Evolutionary conservation across 2,797 vertebrate genomes (phyloP).

Genomic region (Babyrousa celebensis): DNA sequence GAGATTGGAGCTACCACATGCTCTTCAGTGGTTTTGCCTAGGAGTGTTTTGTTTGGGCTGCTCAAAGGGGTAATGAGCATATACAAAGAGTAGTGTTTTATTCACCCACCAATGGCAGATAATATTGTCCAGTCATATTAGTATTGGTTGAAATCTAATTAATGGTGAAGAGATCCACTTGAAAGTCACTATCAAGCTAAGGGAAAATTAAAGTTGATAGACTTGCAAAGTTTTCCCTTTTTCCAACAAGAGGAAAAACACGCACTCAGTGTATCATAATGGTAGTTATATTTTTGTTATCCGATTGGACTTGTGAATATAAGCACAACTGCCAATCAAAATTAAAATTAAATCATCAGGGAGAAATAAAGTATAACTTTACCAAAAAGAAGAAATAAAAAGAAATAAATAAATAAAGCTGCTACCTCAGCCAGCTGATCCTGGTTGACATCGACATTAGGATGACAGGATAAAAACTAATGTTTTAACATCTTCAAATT

Average conservation of each 20-base stretch:
- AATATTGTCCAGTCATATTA: not conserved
- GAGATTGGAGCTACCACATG: not conserved
- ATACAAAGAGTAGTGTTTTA: not conserved
- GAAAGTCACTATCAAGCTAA: not conserved
- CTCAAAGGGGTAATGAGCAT: not conserved
- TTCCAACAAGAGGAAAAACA: not conserved
- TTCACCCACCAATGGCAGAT: not conserved
- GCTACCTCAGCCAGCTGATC: not conserved
- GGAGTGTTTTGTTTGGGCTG: not conserved
- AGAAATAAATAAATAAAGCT: not conserved
- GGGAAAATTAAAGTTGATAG: not conserved
- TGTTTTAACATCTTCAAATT: not conserved
- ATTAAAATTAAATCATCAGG: not conserved
- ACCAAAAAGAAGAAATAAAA: no score
- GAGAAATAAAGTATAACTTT: not conserved
- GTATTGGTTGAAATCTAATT: not conserved
- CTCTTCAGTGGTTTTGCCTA: not conserved
- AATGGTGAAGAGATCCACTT: not conserved
- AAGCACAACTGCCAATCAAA: not conserved
- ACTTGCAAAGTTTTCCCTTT: not conserved
- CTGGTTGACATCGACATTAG: not conserved
- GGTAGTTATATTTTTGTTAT: not conserved
- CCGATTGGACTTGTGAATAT: not conserved
- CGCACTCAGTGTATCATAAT: not conserved
- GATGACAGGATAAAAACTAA: not conserved